Evolutionary conservation across 2,888 invertebrate species (phyloP).

Genomic region (Rhodophaea formosa): DNA sequence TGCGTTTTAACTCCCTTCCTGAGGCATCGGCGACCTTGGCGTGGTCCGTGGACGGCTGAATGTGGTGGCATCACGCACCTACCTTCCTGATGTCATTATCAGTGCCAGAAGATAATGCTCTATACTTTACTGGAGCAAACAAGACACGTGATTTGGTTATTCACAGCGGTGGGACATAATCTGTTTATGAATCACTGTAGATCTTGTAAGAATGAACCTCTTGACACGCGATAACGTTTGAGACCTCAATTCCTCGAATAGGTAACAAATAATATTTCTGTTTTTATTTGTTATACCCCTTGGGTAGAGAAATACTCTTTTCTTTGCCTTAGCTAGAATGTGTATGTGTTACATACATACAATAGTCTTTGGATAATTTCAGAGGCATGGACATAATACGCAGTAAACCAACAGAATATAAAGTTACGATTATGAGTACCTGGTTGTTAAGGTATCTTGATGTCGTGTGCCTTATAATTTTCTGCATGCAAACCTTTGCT

Average conservation of each 20-base stretch:
- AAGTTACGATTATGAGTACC: no score
- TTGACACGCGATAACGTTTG: not conserved
- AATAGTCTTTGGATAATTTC: no score
- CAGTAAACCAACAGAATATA: no score
- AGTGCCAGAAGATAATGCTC: conserved; percentile 13
- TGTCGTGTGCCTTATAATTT: not conserved
- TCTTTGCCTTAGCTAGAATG: no score
- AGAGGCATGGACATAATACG: no score
- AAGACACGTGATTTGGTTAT: conserved; percentile 12
- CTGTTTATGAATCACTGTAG: not conserved
- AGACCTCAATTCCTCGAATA: no score
- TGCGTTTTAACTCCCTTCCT: conserved; percentile 13
- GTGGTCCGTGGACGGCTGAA: conserved; percentile 1
- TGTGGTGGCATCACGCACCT: conserved; percentile 7
- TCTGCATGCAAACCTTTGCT: not conserved
- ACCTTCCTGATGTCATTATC: conserved; percentile 14
- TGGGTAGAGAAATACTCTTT: no score
- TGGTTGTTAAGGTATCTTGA: no score
- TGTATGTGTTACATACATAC: no score
- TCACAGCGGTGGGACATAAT: no score
- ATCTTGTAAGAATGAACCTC: not conserved
- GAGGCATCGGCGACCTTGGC: conserved; percentile 9
- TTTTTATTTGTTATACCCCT: no score
- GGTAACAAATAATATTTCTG: no score
- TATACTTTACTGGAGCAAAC: conserved; percentile 17